A percentile compares a stretch with the other conserved stretches of the same genome.
phyloP scores from a whole-genome alignment of 1,140 invertebrate species.

The Frieseomelitta varia region DNA sequence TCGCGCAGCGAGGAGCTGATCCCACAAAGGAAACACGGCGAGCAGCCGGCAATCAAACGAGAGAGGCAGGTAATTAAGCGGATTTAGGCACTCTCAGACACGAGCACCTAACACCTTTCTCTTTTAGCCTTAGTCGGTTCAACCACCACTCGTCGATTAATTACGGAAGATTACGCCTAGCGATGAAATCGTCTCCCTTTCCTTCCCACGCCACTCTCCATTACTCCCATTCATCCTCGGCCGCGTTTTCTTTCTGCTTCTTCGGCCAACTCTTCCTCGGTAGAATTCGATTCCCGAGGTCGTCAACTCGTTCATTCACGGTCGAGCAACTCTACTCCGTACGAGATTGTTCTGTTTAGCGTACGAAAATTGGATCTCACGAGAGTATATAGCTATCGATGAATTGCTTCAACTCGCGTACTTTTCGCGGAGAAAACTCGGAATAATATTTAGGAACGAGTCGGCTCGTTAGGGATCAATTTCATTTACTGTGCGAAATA shows the following conservation, averaged over 20 bases:
- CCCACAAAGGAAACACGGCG: conserved; percentile 53
- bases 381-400: no score
- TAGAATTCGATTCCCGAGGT: conserved; percentile 49
- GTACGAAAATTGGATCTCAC: background rate
- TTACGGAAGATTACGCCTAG: conserved; percentile 61
- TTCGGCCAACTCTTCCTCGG: background rate
- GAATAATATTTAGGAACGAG: no score
- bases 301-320: background rate
- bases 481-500: no score
- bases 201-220: background rate
- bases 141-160: conserved; percentile 62
- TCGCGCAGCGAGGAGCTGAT: background rate
- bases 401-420: no score
- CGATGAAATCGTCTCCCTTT: conserved; percentile 23
- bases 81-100: conserved; percentile 63
- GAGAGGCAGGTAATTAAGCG: conserved; percentile 63
- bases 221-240: background rate
- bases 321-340: background rate
- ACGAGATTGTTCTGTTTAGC: background rate
- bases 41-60: conserved; percentile 59
- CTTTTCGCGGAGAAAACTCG: no score
- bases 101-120: conserved; percentile 44
- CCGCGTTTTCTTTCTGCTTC: background rate
- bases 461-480: no score
- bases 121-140: conserved; percentile 42